Base-by-base conservation (phyloP, 2,797 vertebrate genomes). In the Xerus rutilus region DNA sequence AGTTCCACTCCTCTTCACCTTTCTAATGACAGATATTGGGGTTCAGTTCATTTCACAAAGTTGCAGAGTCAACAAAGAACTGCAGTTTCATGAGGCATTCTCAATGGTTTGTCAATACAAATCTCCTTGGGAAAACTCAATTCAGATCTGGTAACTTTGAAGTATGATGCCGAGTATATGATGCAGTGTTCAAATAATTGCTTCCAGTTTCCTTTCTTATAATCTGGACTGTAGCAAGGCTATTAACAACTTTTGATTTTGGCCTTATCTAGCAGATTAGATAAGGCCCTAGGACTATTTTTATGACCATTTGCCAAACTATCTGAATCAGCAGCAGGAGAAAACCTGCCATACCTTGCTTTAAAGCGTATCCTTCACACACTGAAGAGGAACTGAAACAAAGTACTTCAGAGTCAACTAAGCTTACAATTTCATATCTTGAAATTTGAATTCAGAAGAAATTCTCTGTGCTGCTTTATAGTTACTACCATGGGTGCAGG, bases 341-440 rank as follows among this genome's bases (percentile, higher is more conserved):
- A 82, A 83, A 64, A 45, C 69, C 18, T 30, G 54, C 11, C 21
- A 7, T 23, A 11, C 35, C 39, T 91, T 18, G 28, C 73, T 57
- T 23, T 45, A 39, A 74, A 57, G 54, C 45, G 0, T 21, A 25
- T 7, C 6, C 17, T 35, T 11, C 23, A 20, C 12, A 15, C 32
- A 39, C 18, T 1, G 4, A 89, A 87, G 93, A 97, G 96, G 97
- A 97, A 97, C 69, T 15, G 95, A 98, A 95, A 97, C 93, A 73
- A 15, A 95, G 84, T 59, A 92, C 95, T 98, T 97, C 69, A 70
- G 89, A 92, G 54, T 67, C 78, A 92, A 89, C 78, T 57, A 90
- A 52, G 94, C 94, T 88, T 76, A 83, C 91, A 86, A 89, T 97
- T 96, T 96, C 94, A 73, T 30, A 94, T 96, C 93, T 94, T 87